phyloP scores from a whole-genome alignment of 2,797 vertebrate genomes.

The Psittacula echo region DNA sequence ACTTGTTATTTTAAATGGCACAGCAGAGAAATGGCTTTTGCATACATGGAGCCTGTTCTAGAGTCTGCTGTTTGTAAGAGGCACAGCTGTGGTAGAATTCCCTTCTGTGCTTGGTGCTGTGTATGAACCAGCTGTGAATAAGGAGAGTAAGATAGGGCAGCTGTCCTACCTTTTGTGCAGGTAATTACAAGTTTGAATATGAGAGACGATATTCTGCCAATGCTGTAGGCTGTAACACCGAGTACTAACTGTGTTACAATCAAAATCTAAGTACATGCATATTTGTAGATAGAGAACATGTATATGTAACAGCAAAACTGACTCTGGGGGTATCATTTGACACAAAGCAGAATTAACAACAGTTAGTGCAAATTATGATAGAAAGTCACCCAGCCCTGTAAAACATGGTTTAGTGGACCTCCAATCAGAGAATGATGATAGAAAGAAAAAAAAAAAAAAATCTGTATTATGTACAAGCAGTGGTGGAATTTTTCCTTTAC shows the following conservation, averaged over 20 bases:
- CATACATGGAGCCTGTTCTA: neutral
- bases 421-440: neutral
- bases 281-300: neutral
- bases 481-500: neutral
- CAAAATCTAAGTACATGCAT: neutral
- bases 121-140: neutral
- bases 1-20: neutral
- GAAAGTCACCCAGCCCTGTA: neutral
- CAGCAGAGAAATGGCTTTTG: neutral
- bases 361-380: neutral
- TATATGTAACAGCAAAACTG: neutral
- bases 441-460: neutral
- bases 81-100: neutral
- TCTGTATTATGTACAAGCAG: neutral
- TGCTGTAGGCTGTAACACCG: neutral
- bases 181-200: neutral
- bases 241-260: neutral
- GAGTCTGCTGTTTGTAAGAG: neutral
- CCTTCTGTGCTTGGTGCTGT: neutral
- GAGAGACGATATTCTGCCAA: neutral
- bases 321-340: neutral
- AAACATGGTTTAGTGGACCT: neutral
- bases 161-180: neutral
- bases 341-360: neutral
- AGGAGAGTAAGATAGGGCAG: neutral